Evolutionary conservation across 2,113 vertebrate genomes (phyloP).

Genomic region (Chamaetylas fuelleborni): DNA sequence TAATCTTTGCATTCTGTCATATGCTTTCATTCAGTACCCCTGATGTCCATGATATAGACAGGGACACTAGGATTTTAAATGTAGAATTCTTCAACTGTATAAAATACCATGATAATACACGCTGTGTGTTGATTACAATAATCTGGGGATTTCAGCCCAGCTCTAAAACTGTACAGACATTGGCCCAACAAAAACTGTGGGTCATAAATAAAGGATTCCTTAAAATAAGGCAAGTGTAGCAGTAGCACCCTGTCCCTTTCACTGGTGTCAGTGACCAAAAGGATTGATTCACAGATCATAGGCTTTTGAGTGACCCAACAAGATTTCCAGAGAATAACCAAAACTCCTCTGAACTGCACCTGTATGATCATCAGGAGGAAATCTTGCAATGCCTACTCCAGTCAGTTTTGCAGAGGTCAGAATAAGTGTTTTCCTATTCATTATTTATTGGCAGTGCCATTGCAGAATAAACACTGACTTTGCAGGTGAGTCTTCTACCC

Average conservation of each 20-base stretch:
- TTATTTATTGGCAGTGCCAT: not conserved
- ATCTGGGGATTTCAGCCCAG: not conserved
- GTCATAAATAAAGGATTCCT: not conserved
- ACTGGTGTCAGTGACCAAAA: not conserved
- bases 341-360: not conserved
- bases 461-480: not conserved
- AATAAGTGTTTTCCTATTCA: not conserved
- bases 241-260: too few species aligned
- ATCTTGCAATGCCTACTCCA: not conserved
- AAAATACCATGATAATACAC: not conserved
- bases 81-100: not conserved
- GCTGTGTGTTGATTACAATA: not conserved
- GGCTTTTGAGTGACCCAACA: not conserved
- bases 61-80: not conserved
- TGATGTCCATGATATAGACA: not conserved
- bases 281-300: not conserved
- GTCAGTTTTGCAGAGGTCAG: not conserved
- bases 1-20: not conserved
- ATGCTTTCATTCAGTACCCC: not conserved
- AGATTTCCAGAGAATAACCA: not conserved
- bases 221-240: not conserved
- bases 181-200: not conserved
- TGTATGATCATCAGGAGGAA: not conserved
- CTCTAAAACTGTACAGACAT: accelerated
- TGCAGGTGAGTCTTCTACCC: not conserved